Evolutionary conservation across 2,888 invertebrate species (phyloP), one percentile per base, ranked within the genome.

Genomic region (Vesta saturnalis): DNA sequence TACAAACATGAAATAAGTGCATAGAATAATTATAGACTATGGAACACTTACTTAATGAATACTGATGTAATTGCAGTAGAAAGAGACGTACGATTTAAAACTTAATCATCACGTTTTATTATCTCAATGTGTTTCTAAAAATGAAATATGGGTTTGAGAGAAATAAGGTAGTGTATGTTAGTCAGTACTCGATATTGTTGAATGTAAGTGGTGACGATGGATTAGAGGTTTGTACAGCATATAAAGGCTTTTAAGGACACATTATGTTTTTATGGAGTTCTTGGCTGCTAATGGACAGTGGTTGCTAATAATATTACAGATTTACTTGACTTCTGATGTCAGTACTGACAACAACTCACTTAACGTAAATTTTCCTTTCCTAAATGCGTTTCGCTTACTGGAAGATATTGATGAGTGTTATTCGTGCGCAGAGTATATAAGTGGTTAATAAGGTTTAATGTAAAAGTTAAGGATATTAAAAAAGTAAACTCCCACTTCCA

Each of bases 191-290:
- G 43, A 64, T 54, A 46, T 56, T 69, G 49, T 55, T 52, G 30
- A 66, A 62, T 65, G 54, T 66, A 69, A 69, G 69, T 66, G 69
- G 66, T 62, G 62, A 23, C 69, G 63, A 66, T 66, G 63, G 69
- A 69, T 69, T 66, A 69, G 62, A 66, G 66, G 66, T 63, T 66
- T 65, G 56, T 66, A 52, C 62, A 66, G 69, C 64, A 69, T 69
- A 66, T 60, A 74, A 70, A 71, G 70, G 76, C 74, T 74, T 74
- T 74, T 74, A 73, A 70, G 72, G 70, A 67, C 71, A 63, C 73
- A 74, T 76, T 74, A 74, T 70, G 73, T 76, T 74, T 76, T 76
- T 74, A 73, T 76, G 64, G 68, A 71, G 70, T 73, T 74, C 74
- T 76, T 74, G 74, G 71, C 67, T 73, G 72, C 67, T 75, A 75